Percentiles rank a stretch among this genome's conserved stretches.
These are phyloP conservation scores for Pachypanchax playfairii DNA, from an alignment of 2,113 vertebrate genomes.

Conservation along the genomic window DNA sequence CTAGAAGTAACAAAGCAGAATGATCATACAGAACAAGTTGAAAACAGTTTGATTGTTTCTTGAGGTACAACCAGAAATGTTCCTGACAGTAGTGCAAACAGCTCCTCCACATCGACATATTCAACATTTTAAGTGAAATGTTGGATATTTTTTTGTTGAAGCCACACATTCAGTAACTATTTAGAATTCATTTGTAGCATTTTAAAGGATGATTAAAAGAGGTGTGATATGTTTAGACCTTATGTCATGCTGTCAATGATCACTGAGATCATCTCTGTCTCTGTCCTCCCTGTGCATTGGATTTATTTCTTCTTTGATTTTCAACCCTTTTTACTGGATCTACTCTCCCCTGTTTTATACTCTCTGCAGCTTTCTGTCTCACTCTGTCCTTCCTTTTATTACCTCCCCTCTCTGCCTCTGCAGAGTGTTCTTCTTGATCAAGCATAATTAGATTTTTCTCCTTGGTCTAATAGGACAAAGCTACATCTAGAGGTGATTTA, in stretches of 20 bases:
- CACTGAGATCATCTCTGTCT: background rate
- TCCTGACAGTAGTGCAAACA: too few species aligned
- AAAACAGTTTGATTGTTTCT: too few species aligned
- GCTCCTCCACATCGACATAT: slow-evolving; percentile 19
- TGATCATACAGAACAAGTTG: too few species aligned
- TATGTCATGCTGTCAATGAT: background rate
- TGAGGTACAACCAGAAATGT: too few species aligned
- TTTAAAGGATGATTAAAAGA: too few species aligned
- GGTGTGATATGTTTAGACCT: background rate
- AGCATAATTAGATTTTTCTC: slow-evolving; percentile 81
- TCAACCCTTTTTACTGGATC: slow-evolving; percentile 33
- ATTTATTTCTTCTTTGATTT: slow-evolving; percentile 18
- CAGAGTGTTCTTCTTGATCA: slow-evolving; percentile 76
- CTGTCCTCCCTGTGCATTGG: slow-evolving; percentile 3
- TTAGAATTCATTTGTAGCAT: too few species aligned
- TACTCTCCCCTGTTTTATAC: slow-evolving; percentile 48
- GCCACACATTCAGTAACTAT: too few species aligned
- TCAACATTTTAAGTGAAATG: too few species aligned
- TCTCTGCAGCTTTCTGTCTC: slow-evolving; percentile 47
- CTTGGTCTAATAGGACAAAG: slow-evolving; percentile 79
- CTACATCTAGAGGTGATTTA: slow-evolving; percentile 77
- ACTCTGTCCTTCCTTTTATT: slow-evolving; percentile 70
- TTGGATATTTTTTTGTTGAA: too few species aligned
- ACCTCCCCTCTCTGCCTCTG: slow-evolving; percentile 60
- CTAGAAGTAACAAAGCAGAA: too few species aligned